These are phyloP conservation scores for Carcinoscorpius rotundicauda DNA, from an alignment of 1,140 invertebrate genomes.

Conservation along the genomic window DNA sequence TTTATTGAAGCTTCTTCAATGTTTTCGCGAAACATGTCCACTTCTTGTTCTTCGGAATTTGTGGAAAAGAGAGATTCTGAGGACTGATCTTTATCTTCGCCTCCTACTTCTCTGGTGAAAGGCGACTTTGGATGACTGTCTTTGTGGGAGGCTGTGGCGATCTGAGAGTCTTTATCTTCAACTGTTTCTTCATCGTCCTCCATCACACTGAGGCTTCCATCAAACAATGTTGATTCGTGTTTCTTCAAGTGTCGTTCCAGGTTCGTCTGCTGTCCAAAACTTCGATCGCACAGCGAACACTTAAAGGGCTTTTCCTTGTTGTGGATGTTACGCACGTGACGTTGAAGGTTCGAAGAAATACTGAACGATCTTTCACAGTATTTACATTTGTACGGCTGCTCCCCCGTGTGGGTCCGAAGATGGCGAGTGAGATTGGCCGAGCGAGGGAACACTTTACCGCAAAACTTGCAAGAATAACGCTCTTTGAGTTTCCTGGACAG, in stretches of 20 bases:
- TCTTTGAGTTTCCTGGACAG: constrained; percentile 58
- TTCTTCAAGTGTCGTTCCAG: constrained; percentile 92
- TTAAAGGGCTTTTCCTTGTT: constrained; percentile 52
- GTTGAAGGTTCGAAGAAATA: constrained; percentile 95
- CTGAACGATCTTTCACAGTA: constrained; percentile 90
- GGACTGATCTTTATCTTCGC: no score
- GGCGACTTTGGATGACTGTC: no score
- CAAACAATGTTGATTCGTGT: constrained; percentile 47
- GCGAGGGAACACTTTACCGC: constrained; percentile 91
- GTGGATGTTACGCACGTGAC: constrained; percentile 97
- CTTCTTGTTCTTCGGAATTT: no score
- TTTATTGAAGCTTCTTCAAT: no score
- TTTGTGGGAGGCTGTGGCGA: no score
- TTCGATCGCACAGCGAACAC: constrained; percentile 68
- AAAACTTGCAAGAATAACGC: constrained; percentile 91
- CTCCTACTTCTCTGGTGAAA: no score
- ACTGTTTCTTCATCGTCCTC: no score
- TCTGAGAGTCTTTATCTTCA: no score
- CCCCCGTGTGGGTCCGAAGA: constrained; percentile 29
- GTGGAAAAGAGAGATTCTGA: no score
- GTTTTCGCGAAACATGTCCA: no score
- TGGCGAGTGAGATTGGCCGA: constrained; percentile 40
- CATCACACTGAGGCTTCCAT: background rate
- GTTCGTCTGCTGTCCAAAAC: constrained; percentile 98
- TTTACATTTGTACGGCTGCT: constrained; percentile 30